phyloP scores from a whole-genome alignment of 2,113 vertebrate genomes.

The Sapajus apella region DNA sequence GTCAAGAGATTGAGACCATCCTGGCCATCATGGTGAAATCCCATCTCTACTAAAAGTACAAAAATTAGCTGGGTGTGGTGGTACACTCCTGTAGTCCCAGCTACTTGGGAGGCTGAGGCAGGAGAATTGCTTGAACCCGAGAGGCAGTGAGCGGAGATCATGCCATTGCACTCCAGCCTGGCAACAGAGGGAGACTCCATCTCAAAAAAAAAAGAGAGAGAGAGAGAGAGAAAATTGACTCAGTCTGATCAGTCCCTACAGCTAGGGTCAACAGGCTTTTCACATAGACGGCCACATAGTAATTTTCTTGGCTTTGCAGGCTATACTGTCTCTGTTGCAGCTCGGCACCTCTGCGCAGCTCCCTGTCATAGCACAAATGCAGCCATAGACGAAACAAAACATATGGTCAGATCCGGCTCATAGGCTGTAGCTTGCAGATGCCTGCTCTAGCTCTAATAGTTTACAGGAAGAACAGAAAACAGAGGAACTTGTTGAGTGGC shows the following conservation, averaged over 20 bases:
- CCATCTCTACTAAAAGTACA: no score
- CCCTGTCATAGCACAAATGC: not conserved
- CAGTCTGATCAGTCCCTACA: not conserved
- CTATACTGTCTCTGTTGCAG: not conserved
- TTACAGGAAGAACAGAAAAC: not conserved
- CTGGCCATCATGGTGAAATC: no score
- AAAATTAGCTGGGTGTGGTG: no score
- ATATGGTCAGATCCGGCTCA: not conserved
- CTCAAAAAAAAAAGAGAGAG: no score
- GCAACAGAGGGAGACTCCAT: no score
- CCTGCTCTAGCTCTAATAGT: not conserved
- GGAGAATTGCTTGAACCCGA: no score
- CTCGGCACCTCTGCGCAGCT: not conserved
- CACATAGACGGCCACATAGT: not conserved
- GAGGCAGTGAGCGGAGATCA: no score
- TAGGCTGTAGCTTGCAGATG: not conserved
- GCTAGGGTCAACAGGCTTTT: not conserved
- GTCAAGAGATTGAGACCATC: no score
- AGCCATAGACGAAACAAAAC: not conserved
- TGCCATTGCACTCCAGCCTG: no score
- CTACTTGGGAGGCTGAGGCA: no score
- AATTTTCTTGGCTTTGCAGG: not conserved
- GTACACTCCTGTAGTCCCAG: no score
- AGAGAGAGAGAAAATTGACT: not conserved
- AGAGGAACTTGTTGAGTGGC: not conserved